A percentile compares a stretch with the other conserved stretches of the same genome.
phyloP scores from a whole-genome alignment of 2,113 vertebrate species.

The Brienomyrus brachyistius region DNA sequence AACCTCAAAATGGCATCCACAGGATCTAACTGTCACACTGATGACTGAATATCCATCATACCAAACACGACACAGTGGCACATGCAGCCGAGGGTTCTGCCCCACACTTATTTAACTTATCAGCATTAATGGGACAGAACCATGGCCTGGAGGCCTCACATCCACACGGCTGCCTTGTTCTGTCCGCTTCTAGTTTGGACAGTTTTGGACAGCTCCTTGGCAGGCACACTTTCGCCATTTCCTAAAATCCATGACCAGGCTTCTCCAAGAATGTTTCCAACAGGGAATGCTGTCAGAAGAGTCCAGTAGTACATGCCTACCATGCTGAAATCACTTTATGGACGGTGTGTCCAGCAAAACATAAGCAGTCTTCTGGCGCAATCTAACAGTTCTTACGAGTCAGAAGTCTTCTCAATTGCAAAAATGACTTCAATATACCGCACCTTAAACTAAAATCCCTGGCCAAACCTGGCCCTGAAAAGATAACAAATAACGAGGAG shows the following conservation, averaged over 20 bases:
- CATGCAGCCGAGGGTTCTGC: neutral
- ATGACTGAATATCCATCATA: neutral
- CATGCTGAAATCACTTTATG: neutral
- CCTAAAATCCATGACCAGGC: neutral
- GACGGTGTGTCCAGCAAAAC: neutral
- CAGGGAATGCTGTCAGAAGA: neutral
- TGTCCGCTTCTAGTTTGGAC: neutral
- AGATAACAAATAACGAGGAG: neutral
- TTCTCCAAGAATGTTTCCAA: neutral
- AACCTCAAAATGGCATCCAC: neutral
- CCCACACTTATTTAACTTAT: neutral
- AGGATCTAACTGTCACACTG: neutral
- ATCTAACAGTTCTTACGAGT: neutral
- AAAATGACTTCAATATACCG: neutral
- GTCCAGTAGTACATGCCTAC: neutral
- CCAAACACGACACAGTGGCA: neutral
- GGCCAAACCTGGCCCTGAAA: neutral
- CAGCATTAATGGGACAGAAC: neutral
- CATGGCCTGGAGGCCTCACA: neutral
- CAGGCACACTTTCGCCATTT: neutral
- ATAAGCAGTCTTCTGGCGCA: neutral
- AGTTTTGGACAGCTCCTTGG: neutral
- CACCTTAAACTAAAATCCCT: neutral
- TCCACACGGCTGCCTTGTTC: neutral
- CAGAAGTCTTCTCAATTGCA: neutral